These are phyloP conservation scores for Tyria jacobaeae DNA, from an alignment of 2,888 invertebrate genomes.

Conservation along the genomic window DNA sequence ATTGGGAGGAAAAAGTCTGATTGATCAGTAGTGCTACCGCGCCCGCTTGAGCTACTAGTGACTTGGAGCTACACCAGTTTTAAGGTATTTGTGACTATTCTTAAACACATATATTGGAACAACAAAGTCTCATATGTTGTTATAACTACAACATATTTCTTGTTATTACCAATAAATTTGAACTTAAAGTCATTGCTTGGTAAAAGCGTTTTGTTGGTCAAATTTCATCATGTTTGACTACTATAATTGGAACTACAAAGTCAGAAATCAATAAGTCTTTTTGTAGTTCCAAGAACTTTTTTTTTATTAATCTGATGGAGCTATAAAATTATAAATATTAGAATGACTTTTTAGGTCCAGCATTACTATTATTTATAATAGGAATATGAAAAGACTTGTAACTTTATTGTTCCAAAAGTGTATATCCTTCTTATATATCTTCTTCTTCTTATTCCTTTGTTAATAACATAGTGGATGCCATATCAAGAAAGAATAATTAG, in stretches of 20 bases:
- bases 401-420: no score
- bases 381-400: no score
- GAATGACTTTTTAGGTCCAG: no score
- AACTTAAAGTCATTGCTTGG: conserved; percentile 3
- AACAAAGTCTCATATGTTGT: conserved; percentile 18
- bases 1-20: conserved; percentile 7
- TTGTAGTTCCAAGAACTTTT: conserved; percentile 19
- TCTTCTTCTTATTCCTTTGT: no score
- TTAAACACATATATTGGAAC: conserved; percentile 19
- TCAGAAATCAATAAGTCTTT: conserved; percentile 19
- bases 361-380: no score
- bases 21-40: conserved; percentile 12
- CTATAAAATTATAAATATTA: no score
- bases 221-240: no score
- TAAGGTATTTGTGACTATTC: conserved; percentile 15
- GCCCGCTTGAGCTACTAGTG: background rate
- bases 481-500: no score
- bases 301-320: conserved; percentile 13
- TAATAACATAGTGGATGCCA: no score
- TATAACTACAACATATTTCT: conserved; percentile 18
- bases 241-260: conserved; percentile 26
- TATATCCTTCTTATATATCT: no score
- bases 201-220: conserved; percentile 22
- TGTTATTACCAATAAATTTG: conserved; percentile 1
- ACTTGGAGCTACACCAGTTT: conserved; percentile 11